phyloP scores from a whole-genome alignment of 2,797 vertebrate genomes.

The Tragopan temminckii region DNA sequence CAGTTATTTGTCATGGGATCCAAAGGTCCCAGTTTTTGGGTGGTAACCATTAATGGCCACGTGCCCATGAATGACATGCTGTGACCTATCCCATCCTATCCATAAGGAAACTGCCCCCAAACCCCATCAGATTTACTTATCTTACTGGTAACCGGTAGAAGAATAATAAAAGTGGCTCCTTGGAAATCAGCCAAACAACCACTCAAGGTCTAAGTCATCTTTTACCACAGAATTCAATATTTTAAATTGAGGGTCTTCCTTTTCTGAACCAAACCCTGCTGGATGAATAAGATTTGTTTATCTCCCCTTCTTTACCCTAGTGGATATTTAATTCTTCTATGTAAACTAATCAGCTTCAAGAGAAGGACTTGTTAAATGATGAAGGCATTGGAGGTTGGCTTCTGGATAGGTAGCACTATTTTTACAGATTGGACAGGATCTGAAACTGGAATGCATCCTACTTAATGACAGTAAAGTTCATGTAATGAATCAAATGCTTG shows the following conservation, averaged over 20 bases:
- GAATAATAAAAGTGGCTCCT: background rate
- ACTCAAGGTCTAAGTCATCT: background rate
- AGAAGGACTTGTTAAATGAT: background rate
- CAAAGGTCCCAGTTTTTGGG: background rate
- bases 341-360: conserved; percentile 7
- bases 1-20: background rate
- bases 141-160: background rate
- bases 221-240: background rate
- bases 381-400: background rate
- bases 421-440: background rate
- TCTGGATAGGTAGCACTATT: background rate
- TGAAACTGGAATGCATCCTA: background rate
- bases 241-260: background rate
- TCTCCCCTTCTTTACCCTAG: background rate
- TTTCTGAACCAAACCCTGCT: background rate
- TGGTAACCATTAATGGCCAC: accelerated
- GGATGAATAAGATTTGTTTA: background rate
- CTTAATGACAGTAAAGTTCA: background rate
- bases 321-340: background rate
- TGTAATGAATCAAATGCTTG: background rate
- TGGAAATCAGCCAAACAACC: background rate
- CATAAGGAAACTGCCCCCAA: background rate
- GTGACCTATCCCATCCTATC: background rate
- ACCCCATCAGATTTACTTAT: background rate
- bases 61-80: accelerated